Conservation (phyloP, 2,888 invertebrate species). For the Plagiodera versicolora region DNA sequence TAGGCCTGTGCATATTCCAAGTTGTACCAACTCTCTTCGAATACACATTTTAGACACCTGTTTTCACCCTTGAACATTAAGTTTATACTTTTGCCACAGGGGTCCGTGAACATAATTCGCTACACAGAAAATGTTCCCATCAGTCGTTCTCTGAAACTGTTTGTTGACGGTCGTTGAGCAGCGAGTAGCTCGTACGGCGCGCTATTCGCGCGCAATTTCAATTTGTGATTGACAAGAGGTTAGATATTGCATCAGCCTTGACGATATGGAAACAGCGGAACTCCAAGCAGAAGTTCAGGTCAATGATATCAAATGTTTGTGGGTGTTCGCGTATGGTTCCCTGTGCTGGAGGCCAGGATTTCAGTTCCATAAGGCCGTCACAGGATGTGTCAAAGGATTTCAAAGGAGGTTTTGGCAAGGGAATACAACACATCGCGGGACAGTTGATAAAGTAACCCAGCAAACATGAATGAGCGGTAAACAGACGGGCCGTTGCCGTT, state of each 20-base stretch:
- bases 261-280: constrained; percentile 33
- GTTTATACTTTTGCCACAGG: too few relatives aligned
- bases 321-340: constrained; percentile 96
- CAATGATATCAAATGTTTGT: constrained; percentile 61
- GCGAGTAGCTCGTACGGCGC: not conserved
- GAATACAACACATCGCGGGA: constrained; percentile 79
- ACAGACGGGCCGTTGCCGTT: too few relatives aligned
- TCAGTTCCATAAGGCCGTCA: constrained; percentile 74
- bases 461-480: too few relatives aligned
- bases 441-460: constrained; percentile 68
- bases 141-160: not conserved
- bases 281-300: constrained; percentile 45
- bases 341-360: constrained; percentile 96
- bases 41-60: too few relatives aligned
- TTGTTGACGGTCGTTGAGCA: not conserved
- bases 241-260: constrained; percentile 29
- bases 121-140: not conserved
- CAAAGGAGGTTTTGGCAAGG: constrained; percentile 92
- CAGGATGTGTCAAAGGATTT: constrained; percentile 83
- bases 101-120: not conserved
- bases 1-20: too few relatives aligned
- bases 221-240: constrained; percentile 15
- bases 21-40: too few relatives aligned
- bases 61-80: too few relatives aligned
- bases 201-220: constrained; percentile 1